Evolutionary conservation across 2,797 vertebrate species (phyloP).

Genomic region (Aselliscus stoliczkanus): DNA sequence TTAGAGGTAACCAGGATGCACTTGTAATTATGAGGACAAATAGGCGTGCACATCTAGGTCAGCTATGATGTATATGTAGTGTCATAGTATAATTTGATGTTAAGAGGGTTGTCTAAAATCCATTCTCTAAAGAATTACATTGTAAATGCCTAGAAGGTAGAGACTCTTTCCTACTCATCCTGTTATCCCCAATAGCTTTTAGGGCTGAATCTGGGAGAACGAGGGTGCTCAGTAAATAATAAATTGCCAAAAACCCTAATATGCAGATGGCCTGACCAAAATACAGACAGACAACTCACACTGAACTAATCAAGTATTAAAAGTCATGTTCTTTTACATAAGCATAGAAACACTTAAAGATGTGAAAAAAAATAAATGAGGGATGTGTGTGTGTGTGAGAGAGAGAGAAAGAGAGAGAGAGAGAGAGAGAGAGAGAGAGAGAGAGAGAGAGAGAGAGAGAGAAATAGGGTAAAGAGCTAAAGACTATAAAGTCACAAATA

Average conservation of each 20-base stretch:
- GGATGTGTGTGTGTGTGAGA: not conserved
- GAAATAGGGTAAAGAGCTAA: not conserved
- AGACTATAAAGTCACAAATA: not conserved
- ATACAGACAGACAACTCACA: not conserved
- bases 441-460: no score
- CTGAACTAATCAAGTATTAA: not conserved
- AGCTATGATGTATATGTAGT: constrained; percentile 45
- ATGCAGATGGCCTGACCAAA: not conserved
- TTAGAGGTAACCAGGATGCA: constrained; percentile 37
- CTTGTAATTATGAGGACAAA: constrained; percentile 51
- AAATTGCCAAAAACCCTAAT: not conserved
- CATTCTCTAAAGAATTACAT: constrained; percentile 5
- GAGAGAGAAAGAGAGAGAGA: no score
- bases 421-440: no score
- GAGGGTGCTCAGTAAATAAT: not conserved
- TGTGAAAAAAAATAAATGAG: not conserved
- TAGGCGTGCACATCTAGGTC: constrained; percentile 29
- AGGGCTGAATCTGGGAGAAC: not conserved
- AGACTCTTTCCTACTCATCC: constrained; percentile 1
- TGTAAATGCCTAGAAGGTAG: not conserved
- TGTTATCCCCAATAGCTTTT: not conserved
- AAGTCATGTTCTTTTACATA: not conserved
- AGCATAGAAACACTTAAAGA: not conserved
- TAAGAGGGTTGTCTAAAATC: constrained; percentile 40
- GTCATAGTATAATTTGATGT: constrained; percentile 57